Evolutionary conservation across 2,113 vertebrate genomes (phyloP).

Genomic region (Gallinago media): DNA sequence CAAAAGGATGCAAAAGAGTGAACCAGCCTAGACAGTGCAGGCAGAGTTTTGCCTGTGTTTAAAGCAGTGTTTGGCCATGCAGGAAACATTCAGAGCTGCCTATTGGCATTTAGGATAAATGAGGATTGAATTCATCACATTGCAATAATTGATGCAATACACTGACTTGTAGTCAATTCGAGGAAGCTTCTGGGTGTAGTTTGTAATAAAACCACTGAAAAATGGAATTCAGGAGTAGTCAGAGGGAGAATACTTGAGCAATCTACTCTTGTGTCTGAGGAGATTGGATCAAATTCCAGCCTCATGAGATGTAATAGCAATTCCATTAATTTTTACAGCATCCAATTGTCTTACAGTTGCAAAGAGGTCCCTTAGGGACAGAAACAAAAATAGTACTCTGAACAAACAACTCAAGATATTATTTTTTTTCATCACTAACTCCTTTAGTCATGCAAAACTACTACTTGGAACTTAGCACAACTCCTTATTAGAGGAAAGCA

Average conservation of each 20-base stretch:
- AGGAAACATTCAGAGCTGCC: neutral
- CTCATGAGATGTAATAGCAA: neutral
- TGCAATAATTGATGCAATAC: slow-evolving; percentile 4
- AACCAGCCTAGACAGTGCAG: neutral
- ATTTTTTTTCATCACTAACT: neutral
- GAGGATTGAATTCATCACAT: slow-evolving; percentile 26
- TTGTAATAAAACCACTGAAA: neutral
- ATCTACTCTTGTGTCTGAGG: neutral
- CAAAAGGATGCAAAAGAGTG: neutral
- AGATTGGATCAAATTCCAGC: neutral
- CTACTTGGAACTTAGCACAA: neutral
- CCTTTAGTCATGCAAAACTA: neutral
- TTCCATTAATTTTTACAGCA: slow-evolving; percentile 19
- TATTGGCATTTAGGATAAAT: slow-evolving; percentile 12
- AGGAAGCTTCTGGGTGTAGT: slow-evolving; percentile 27
- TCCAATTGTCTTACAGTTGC: neutral
- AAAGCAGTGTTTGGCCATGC: neutral
- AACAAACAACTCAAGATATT: neutral
- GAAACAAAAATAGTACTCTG: neutral
- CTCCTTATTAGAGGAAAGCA: neutral
- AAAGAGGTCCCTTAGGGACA: neutral
- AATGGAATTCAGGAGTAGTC: neutral
- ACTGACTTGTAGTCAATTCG: slow-evolving; percentile 15
- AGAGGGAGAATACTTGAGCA: neutral
- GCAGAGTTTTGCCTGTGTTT: neutral